Percentiles rank a stretch among this genome's conserved stretches.
phyloP scores from a whole-genome alignment of 2,888 invertebrate genomes.

The Agrochola macilenta region DNA sequence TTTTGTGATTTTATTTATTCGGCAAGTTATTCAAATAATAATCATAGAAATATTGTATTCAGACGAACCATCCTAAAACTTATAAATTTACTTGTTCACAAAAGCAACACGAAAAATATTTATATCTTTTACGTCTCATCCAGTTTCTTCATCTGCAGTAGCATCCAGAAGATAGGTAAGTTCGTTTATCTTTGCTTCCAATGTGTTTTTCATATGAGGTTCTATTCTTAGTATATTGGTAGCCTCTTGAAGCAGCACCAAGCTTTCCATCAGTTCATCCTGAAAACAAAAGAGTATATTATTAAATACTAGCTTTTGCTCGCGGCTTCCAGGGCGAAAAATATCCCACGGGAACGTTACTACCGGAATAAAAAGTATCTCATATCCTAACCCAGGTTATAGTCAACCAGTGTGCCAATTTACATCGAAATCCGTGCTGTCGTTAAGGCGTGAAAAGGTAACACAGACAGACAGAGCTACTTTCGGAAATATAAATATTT shows the following conservation, averaged over 20 bases:
- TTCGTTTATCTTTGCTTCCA: slow-evolving; percentile 87
- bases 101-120: neutral
- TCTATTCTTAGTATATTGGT: slow-evolving; percentile 91
- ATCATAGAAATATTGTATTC: neutral
- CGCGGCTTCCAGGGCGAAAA: neutral
- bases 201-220: slow-evolving; percentile 89
- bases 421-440: neutral
- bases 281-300: slow-evolving; percentile 71
- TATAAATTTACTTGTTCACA: neutral
- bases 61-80: neutral
- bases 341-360: neutral
- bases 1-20: slow-evolving; percentile 11
- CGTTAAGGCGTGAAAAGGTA: neutral
- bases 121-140: neutral
- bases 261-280: slow-evolving; percentile 90
- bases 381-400: neutral
- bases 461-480: neutral
- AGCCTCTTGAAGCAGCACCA: slow-evolving; percentile 91
- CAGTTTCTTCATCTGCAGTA: slow-evolving; percentile 64
- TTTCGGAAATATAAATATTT: neutral
- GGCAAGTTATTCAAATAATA: neutral
- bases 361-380: neutral
- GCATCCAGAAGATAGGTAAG: slow-evolving; percentile 79
- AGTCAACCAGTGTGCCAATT: neutral
- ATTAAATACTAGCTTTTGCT: neutral